These are phyloP conservation scores for Spodoptera littoralis DNA, from an alignment of 2,888 invertebrate species.

Conservation along the genomic window DNA sequence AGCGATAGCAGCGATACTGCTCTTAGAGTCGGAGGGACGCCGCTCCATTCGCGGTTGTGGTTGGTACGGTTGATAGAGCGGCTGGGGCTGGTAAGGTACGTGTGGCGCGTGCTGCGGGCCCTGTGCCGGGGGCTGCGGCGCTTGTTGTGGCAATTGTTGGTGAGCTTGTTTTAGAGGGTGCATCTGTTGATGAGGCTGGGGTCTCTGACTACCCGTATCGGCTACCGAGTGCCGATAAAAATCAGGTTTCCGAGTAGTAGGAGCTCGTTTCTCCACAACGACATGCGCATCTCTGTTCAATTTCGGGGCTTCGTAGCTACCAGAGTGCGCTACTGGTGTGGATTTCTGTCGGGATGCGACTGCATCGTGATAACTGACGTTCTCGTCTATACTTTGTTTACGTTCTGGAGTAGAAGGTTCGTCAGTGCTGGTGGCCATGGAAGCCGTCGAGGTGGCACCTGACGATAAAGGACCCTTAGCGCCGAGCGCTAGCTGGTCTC, in stretches of 20 bases:
- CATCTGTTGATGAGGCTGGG: conserved; percentile 33
- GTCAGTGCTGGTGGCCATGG: conserved; percentile 53
- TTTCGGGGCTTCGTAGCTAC: conserved; percentile 68
- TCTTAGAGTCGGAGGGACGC: conserved; percentile 73
- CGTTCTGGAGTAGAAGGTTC: conserved; percentile 75
- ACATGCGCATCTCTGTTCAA: conserved; percentile 65
- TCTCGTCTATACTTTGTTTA: conserved; percentile 72
- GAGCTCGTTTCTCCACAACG: conserved; percentile 74
- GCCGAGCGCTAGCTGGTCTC: conserved; percentile 69
- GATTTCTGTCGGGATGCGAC: conserved; percentile 69
- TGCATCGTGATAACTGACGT: conserved; percentile 71
- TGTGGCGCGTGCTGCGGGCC: conserved; percentile 33
- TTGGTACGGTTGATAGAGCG: conserved; percentile 42
- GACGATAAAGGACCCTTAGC: conserved; percentile 56
- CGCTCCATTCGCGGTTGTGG: conserved; percentile 63
- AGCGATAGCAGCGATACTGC: conserved; percentile 81
- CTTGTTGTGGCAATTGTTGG: conserved; percentile 14
- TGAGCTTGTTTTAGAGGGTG: conserved; percentile 25
- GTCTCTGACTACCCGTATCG: conserved; percentile 58
- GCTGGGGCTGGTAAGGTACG: conserved; percentile 38
- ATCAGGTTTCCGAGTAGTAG: conserved; percentile 72
- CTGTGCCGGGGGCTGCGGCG: conserved; percentile 15
- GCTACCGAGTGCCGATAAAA: conserved; percentile 82
- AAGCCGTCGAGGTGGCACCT: conserved; percentile 70
- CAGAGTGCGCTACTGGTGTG: conserved; percentile 70